Base-by-base conservation (phyloP, 23 tunicate genomes). In the Ciona savignyi region DNA sequence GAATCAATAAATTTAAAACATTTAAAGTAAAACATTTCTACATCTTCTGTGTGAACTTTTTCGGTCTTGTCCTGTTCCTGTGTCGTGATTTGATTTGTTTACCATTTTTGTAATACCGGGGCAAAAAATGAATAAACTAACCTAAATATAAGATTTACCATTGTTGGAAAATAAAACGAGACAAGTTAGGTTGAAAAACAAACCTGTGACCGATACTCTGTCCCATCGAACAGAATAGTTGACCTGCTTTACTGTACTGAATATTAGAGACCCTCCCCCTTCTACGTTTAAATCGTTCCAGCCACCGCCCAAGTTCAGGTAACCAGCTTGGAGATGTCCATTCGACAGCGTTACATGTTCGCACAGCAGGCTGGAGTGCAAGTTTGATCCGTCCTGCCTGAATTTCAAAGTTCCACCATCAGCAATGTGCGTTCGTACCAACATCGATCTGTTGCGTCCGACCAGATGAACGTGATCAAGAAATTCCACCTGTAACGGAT, bases 371-470 rank as follows among this genome's bases (percentile, higher is more conserved):
- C 35, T 70, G 34, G 60, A 35, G 60, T 70, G 35, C 19, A 25
- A 32, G 30, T 66, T 34, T 22, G 34, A 29, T 9, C 33, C 30
- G 70, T 66, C 70, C 70, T 34, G 70, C 25, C 20, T n/a, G 29
- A 66, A 22, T 20, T 66, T 28, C 31, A 66, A 19, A 3, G 29
- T 33, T n/a, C 27, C 70, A 25, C 70, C 70, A 34, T 66, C 30
- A 19, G 70, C 29, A 22, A 66, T 25, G 30, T 33, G 29, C 31
- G 25, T 23, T 23, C 30, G n/a, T n/a, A 69, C 51, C 23, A 69
- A 32, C 23, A 51, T 51, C 23, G 73, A 29, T 31, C 73, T 49
- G 73, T 69, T 69, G 25, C 48, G 73, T 31, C 73, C 73, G 33
- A 29, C 33, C 48, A 69, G 51, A 3, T 30, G 33, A 2, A 69